Conservation (phyloP, 2,797 vertebrate species). For the Aldrovandia affinis region DNA sequence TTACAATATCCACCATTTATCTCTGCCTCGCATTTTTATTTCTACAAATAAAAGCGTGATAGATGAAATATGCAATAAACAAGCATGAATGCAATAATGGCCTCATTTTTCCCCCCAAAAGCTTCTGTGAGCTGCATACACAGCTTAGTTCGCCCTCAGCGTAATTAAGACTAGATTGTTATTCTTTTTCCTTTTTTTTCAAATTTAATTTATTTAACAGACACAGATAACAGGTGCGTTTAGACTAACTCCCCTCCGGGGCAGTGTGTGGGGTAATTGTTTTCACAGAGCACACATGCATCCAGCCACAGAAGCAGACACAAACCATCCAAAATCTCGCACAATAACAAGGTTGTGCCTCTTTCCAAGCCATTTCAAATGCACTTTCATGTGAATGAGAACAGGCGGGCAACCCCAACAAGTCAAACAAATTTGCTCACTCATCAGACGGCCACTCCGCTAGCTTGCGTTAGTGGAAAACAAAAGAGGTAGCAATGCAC, state of each 20-base stretch:
- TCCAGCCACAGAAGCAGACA: background rate
- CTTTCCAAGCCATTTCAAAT: background rate
- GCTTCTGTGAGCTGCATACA: background rate
- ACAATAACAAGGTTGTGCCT: background rate
- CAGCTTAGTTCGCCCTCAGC: background rate
- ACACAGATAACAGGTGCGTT: constrained; percentile 1
- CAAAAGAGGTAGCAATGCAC: background rate
- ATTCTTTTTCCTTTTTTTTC: background rate
- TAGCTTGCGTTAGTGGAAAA: background rate
- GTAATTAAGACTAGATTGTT: background rate
- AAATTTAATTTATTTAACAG: background rate
- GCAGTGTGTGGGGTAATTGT: background rate
- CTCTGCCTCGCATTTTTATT: background rate
- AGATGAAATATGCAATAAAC: background rate
- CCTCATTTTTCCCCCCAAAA: background rate
- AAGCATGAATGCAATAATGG: background rate
- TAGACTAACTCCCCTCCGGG: background rate
- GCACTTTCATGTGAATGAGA: constrained; percentile 4
- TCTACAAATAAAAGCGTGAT: background rate
- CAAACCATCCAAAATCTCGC: background rate
- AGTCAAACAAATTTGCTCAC: background rate
- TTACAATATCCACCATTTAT: background rate
- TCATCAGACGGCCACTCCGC: background rate
- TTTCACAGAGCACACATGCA: background rate
- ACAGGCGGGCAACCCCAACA: background rate